A percentile compares a stretch with the other conserved stretches of the same genome.
Evolutionary conservation across 1,140 invertebrate genomes (phyloP).

Genomic region (Bombus vancouverensis): DNA sequence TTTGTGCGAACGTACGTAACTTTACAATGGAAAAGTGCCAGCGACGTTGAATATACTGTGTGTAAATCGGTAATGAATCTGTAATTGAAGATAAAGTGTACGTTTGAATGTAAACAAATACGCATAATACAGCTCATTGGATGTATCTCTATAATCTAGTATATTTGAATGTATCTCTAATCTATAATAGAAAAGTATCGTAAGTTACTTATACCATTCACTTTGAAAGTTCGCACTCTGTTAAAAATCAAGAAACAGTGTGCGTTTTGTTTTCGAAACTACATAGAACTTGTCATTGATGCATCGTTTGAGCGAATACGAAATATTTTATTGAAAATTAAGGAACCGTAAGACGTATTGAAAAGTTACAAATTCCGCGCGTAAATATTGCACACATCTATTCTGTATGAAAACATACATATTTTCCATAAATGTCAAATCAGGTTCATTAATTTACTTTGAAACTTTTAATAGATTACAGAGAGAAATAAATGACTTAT

Average conservation of each 20-base stretch:
- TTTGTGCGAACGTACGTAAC: not conserved
- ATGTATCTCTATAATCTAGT: slow-evolving; percentile 39
- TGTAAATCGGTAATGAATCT: slow-evolving; percentile 43
- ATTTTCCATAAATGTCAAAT: not conserved
- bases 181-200: slow-evolving; percentile 26
- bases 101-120: slow-evolving; percentile 49
- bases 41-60: slow-evolving; percentile 2
- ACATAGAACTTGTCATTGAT: not conserved
- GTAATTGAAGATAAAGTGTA: slow-evolving; percentile 43
- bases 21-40: not conserved
- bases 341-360: not conserved
- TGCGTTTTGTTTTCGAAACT: slow-evolving; percentile 32
- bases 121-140: slow-evolving; percentile 47
- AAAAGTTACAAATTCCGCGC: not conserved
- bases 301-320: not conserved
- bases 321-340: not conserved
- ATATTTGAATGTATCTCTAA: not conserved
- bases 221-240: slow-evolving; percentile 18
- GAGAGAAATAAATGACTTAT: not conserved
- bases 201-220: slow-evolving; percentile 27
- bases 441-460: not conserved
- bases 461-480: not conserved
- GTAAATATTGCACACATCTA: not conserved
- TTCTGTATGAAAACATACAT: not conserved
- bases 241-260: slow-evolving; percentile 34